A percentile compares a stretch with the other conserved stretches of the same genome.
Conservation (phyloP, 2,113 vertebrate species). For the Cyprinodon tularosa region DNA sequence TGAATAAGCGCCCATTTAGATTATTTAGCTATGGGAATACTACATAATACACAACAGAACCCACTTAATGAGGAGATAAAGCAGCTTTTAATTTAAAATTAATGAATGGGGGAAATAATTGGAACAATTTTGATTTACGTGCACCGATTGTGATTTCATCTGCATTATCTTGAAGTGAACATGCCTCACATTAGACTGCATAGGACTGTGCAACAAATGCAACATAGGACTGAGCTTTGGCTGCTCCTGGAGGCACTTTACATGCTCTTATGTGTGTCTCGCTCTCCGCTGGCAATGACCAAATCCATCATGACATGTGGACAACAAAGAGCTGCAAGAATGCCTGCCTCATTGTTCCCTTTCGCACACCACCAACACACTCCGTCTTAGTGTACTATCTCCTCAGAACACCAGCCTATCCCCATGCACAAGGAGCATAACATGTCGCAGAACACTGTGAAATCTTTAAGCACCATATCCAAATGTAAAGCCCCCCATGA, state of each 20-base stretch:
- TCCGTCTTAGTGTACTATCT: slow-evolving; percentile 63
- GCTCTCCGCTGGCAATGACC: slow-evolving; percentile 68
- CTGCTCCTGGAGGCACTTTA: slow-evolving; percentile 69
- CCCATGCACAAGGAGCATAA: slow-evolving; percentile 63
- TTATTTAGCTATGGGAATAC: slow-evolving; percentile 63
- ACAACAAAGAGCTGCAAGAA: slow-evolving; percentile 77
- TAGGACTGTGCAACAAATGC: slow-evolving; percentile 60
- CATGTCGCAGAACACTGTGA: slow-evolving; percentile 72
- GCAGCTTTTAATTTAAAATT: slow-evolving; percentile 52
- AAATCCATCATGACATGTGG: slow-evolving; percentile 78
- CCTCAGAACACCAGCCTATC: slow-evolving; percentile 66
- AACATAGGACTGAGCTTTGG: slow-evolving; percentile 66
- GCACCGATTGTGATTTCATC: slow-evolving; percentile 60
- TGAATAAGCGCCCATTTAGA: slow-evolving; percentile 61
- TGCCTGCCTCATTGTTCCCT: slow-evolving; percentile 40
- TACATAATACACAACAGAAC: slow-evolving; percentile 50
- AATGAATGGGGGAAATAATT: slow-evolving; percentile 34
- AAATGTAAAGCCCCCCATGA: slow-evolving; percentile 56
- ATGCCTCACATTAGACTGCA: slow-evolving; percentile 40
- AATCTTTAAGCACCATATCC: slow-evolving; percentile 74
- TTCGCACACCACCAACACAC: slow-evolving; percentile 19
- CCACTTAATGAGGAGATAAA: slow-evolving; percentile 55
- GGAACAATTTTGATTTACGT: slow-evolving; percentile 45
- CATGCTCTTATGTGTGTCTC: slow-evolving; percentile 71
- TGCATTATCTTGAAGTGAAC: slow-evolving; percentile 45